Evolutionary conservation across 2,797 vertebrate genomes (phyloP), one percentile per base, ranked within the genome.

Genomic region (Cuculus canorus): DNA sequence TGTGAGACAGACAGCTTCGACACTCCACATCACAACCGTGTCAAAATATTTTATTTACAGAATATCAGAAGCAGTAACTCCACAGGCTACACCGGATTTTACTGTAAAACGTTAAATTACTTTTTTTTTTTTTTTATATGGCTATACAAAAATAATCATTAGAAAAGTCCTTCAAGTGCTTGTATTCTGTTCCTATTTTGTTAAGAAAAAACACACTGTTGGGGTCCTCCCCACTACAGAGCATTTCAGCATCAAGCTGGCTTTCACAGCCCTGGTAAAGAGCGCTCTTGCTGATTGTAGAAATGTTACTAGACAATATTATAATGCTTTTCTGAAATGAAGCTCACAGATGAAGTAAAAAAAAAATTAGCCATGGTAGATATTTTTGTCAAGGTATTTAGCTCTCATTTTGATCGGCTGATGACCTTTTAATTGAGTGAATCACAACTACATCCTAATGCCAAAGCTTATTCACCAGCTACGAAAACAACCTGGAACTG

Each of bases 41-140:
- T 95, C 96, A 94, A 32, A 96, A 92, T 92, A 94, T 91, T 95
- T 96, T 97, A 96, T 95, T 97, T 97, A 95, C 91, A 86, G 72
- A 96, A 35, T 35, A 92, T 52, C 59, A 86, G 61, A 69, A 87
- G 37, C 27, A 90, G 43, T 33, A 92, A 90, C 92, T 96, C 82
- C 72, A 92, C 50, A 93, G 88, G 86, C 80, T 77, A 79, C 54
- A 82, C 33, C 0, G 6, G 53, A 52, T 82, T 91, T 68, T 82
- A n/a, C 84, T 22, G 6, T 52, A 94, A 81, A 92, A 86, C 1
- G 1, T 53, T 90, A 57, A 6, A 45, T 73, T 75, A 13, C 39
- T 86, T 95, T 91, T 66, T 90, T 86, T 95, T 91, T 66, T 90
- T 81, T 87, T 81, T 0, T 1, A 68, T 82, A 68, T 22, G 30